Evolutionary conservation across 2,888 invertebrate genomes (phyloP), one percentile per base, ranked within the genome.

Genomic region (Agrotis segetum): DNA sequence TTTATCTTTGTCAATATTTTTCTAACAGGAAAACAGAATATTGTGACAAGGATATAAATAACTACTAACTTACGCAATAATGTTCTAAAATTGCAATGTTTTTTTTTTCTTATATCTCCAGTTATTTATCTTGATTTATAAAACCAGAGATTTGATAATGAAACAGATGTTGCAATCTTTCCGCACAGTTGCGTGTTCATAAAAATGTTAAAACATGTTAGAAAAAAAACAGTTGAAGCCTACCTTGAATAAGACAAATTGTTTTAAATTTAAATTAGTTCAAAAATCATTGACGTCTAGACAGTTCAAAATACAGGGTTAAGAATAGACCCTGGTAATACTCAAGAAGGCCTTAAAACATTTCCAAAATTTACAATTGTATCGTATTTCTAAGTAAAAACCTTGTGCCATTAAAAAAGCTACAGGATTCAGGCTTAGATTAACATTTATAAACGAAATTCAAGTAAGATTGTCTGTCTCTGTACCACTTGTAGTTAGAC

Each of bases 101-200:
- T 70, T 78, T 71, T 40, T 40, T 3, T 3, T 3, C 24, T 3
- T 34, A 9, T 72, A 19, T 47, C 1, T 11, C 34, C 3, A 7
- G 11, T 7, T 44, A 19, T 50, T 34, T 14, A 46, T 29, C 61
- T 61, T 69, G 19, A 40, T 19, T 14, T 24, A 19, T 40, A 53
- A 58, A 7, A 62, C 3, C 1, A 67, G 72, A 68, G 53, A 67
- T 69, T 77, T 62, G 5, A 24, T 17, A 34, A 17, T 9, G 14
- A 13, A 70, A 46, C 21, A 40, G 40, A 80, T 85, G 81, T 76
- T 77, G 83, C 29, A 82, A 81, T 74, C 58, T 59, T 64, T 74
- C 73, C 77, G 74, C 62, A 64, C 59, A 40, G 49, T 79, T 74
- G 66, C 81, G 71, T 78, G 74, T 47, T 71, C 66, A 74, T 74